Percentiles rank a stretch among this genome's conserved stretches.
phyloP scores from a whole-genome alignment of 2,888 invertebrate species.

The Blera fallax region DNA sequence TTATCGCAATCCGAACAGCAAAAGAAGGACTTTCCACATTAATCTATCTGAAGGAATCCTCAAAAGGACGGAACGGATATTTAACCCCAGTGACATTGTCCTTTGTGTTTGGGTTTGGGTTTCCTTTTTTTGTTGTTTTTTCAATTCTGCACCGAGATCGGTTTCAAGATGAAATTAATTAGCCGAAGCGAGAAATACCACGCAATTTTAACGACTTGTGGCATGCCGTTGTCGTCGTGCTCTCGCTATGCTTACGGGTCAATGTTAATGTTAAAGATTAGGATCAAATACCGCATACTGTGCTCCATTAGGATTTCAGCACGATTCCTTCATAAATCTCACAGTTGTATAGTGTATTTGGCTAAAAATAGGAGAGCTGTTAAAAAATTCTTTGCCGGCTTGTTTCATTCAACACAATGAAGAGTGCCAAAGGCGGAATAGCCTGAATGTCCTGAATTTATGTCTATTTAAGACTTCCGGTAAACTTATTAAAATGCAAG shows the following conservation, averaged over 20 bases:
- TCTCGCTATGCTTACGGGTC: conserved; percentile 13
- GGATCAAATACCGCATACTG: neutral
- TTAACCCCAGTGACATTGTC: neutral
- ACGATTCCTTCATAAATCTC: conserved; percentile 35
- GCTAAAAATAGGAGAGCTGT: neutral
- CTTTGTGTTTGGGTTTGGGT: neutral
- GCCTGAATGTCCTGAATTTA: neutral
- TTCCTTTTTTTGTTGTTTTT: neutral
- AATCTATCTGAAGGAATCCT: neutral
- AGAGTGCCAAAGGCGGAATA: neutral
- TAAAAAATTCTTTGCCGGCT: conserved; percentile 1
- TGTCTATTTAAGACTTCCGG: conserved; percentile 10
- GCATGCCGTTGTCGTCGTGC: conserved; percentile 11
- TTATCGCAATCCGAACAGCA: conserved; percentile 15
- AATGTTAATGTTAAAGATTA: conserved; percentile 43
- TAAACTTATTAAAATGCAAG: neutral
- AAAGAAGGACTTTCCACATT: neutral
- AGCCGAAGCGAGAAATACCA: conserved; percentile 23
- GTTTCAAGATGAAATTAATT: conserved; percentile 28
- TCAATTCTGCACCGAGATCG: neutral
- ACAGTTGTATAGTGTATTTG: neutral
- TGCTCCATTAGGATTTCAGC: conserved; percentile 9
- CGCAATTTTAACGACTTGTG: conserved; percentile 31
- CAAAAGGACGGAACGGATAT: neutral
- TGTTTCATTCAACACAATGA: neutral